A percentile compares a stretch with the other conserved stretches of the same genome.
phyloP scores from a whole-genome alignment of 1,140 invertebrate genomes.

The Limonius californicus region DNA sequence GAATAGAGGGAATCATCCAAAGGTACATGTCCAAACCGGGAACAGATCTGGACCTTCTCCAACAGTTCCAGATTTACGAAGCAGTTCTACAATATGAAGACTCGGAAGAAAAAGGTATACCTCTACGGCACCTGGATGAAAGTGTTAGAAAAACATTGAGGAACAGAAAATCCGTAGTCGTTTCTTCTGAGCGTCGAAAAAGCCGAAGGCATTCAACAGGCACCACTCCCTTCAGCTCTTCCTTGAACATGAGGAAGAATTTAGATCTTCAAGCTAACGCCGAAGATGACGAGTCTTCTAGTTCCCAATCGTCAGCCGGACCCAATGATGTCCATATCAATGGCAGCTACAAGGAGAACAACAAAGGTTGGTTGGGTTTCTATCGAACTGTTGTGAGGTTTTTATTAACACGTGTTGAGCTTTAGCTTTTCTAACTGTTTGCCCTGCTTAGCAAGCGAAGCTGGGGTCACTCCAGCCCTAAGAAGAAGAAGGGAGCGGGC shows the following conservation, averaged over 20 bases:
- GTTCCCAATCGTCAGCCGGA: conserved; percentile 52
- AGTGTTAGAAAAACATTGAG: conserved; percentile 73
- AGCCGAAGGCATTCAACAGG: conserved; percentile 70
- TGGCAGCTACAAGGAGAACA: conserved; percentile 54
- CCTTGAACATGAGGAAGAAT: conserved; percentile 33
- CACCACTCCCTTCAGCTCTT: conserved; percentile 53
- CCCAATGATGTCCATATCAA: conserved; percentile 48
- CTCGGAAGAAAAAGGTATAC: conserved; percentile 67
- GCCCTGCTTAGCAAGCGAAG: conserved; percentile 51
- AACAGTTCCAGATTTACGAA: conserved; percentile 95
- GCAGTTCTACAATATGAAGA: conserved; percentile 88
- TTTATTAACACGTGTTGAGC: background rate
- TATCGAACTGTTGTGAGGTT: no score
- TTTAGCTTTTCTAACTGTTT: conserved; percentile 34
- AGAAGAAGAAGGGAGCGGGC: conserved; percentile 69
- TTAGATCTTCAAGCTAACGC: conserved; percentile 30
- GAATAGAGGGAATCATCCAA: conserved; percentile 89
- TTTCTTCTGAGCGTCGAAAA: conserved; percentile 67
- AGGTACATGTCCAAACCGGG: conserved; percentile 91
- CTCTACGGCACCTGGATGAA: conserved; percentile 73
- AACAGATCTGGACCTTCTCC: conserved; percentile 86
- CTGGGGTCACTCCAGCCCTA: conserved; percentile 71
- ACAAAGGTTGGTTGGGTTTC: conserved; percentile 55
- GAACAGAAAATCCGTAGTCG: conserved; percentile 61
- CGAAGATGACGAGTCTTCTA: conserved; percentile 54